phyloP scores from a whole-genome alignment of 2,888 invertebrate genomes.

The Cantharis rustica region DNA sequence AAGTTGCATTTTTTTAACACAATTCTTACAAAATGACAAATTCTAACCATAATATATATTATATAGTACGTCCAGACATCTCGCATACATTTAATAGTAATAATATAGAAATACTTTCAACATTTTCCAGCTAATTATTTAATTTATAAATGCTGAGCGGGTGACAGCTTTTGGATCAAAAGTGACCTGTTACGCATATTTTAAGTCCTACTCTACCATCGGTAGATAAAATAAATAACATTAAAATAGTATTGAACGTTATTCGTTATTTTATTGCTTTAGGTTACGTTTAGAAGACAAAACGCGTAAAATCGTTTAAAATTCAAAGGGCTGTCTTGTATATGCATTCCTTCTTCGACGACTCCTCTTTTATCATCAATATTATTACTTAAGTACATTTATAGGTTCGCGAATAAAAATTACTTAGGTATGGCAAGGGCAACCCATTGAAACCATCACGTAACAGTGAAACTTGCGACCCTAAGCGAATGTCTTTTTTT shows the following conservation, averaged over 20 bases:
- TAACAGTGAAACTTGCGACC: slow-evolving; percentile 55
- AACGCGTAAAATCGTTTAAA: slow-evolving; percentile 36
- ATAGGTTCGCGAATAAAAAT: background rate
- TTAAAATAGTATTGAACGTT: slow-evolving; percentile 42
- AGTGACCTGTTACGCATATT: slow-evolving; percentile 49
- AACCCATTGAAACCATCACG: slow-evolving; percentile 44
- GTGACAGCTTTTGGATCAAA: slow-evolving; percentile 55
- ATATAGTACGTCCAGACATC: slow-evolving; percentile 47
- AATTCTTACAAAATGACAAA: slow-evolving; percentile 48
- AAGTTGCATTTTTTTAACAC: slow-evolving; percentile 47
- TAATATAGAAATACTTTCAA: slow-evolving; percentile 55
- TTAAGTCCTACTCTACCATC: slow-evolving; percentile 19
- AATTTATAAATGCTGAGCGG: slow-evolving; percentile 56
- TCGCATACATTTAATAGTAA: slow-evolving; percentile 48
- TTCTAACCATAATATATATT: slow-evolving; percentile 46
- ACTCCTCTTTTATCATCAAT: background rate
- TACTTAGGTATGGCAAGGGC: slow-evolving; percentile 11
- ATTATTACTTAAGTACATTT: background rate
- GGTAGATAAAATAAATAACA: slow-evolving; percentile 30
- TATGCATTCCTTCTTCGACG: slow-evolving; percentile 8
- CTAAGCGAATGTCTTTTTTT: slow-evolving; percentile 55
- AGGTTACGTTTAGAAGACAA: slow-evolving; percentile 57
- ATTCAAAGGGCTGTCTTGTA: slow-evolving; percentile 25
- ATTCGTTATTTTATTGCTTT: slow-evolving; percentile 58
- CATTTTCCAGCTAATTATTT: slow-evolving; percentile 53